Conservation (phyloP, 2,888 invertebrate genomes). For the Sycophila texana region DNA sequence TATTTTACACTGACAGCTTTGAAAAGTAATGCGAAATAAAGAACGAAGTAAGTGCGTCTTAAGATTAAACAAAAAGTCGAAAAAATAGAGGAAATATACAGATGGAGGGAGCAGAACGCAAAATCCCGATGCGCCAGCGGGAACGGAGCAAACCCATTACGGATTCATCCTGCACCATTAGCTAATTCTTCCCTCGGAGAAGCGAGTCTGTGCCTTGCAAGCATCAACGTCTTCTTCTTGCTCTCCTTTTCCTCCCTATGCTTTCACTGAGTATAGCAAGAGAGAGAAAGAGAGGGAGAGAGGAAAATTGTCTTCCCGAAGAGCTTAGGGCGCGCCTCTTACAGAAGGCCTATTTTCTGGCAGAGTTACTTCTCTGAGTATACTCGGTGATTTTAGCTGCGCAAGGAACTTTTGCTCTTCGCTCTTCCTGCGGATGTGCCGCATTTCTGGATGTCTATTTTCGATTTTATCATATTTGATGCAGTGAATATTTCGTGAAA, state of each 20-base stretch:
- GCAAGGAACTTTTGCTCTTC: constrained; percentile 29
- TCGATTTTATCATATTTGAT: background rate
- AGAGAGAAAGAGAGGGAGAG: constrained; percentile 10
- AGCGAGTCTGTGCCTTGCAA: constrained; percentile 8
- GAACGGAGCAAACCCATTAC: constrained; percentile 75
- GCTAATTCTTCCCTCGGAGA: constrained; percentile 71
- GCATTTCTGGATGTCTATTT: constrained; percentile 6
- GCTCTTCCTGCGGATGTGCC: background rate
- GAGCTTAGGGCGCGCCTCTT: constrained; percentile 53
- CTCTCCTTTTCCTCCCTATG: constrained; percentile 53
- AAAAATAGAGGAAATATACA: constrained; percentile 17
- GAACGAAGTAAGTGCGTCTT: background rate
- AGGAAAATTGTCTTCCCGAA: constrained; percentile 42
- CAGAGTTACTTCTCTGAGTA: constrained; percentile 51
- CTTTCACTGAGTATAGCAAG: constrained; percentile 38
- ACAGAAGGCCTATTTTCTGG: constrained; percentile 56
- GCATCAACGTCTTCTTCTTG: constrained; percentile 24
- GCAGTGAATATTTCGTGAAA: background rate
- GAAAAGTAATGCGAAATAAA: too few species aligned
- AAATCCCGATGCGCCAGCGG: constrained; percentile 67
- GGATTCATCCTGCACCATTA: constrained; percentile 75
- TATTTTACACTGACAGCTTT: too few species aligned
- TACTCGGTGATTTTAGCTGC: constrained; percentile 44
- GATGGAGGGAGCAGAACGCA: constrained; percentile 59
- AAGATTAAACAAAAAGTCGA: constrained; percentile 3